A percentile compares a stretch with the other conserved stretches of the same genome.
These are phyloP conservation scores for Lydus trimaculatus DNA, from an alignment of 2,888 invertebrate species.

Conservation along the genomic window DNA sequence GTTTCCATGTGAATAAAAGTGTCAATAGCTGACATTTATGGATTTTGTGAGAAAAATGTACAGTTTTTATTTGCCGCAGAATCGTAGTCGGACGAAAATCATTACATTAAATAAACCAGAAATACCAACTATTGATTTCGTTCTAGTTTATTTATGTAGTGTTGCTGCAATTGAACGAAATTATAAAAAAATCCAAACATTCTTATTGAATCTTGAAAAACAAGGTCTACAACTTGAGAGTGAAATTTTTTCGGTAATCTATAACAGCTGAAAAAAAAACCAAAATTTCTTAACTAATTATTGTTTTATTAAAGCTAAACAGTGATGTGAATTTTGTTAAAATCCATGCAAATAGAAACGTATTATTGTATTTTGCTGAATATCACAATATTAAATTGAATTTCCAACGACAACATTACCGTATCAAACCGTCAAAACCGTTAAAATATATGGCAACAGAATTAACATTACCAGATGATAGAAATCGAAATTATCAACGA, in stretches of 20 bases:
- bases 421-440: constrained; percentile 30
- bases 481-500: constrained; percentile 39
- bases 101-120: background rate
- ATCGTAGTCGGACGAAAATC: background rate
- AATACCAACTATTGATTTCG: constrained; percentile 35
- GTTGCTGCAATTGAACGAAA: constrained; percentile 14
- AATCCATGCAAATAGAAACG: constrained; percentile 51
- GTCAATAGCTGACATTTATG: no score
- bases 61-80: no score
- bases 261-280: background rate
- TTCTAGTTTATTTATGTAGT: constrained; percentile 38
- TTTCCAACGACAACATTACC: constrained; percentile 37
- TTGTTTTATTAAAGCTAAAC: background rate
- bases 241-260: constrained; percentile 32
- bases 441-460: constrained; percentile 44
- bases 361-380: constrained; percentile 42
- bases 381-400: constrained; percentile 44
- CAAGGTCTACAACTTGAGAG: constrained; percentile 44
- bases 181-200: constrained; percentile 37
- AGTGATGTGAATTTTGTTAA: constrained; percentile 33
- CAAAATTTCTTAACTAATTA: background rate
- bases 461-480: constrained; percentile 37
- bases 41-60: no score
- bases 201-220: constrained; percentile 43
- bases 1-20: no score